phyloP scores from a whole-genome alignment of 2,113 vertebrate genomes.

The Zosterops borbonicus region DNA sequence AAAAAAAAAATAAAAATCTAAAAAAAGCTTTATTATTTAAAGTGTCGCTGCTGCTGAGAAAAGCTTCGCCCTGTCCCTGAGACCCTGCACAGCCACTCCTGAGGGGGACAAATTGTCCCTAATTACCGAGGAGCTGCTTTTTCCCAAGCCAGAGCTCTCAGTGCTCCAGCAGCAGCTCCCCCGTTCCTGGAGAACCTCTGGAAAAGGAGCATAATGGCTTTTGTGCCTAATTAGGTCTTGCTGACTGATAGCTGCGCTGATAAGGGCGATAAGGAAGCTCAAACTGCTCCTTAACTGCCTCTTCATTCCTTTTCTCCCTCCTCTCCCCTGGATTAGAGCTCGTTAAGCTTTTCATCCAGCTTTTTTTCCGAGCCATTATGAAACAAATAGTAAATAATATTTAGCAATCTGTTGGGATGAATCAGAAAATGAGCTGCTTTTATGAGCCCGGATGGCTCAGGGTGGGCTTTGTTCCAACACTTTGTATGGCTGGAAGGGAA shows the following conservation, averaged over 20 bases:
- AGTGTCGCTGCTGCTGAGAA: background rate
- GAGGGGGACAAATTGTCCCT: background rate
- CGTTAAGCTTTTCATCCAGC: slow-evolving; percentile 17
- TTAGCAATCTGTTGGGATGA: background rate
- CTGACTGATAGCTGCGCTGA: slow-evolving; percentile 50
- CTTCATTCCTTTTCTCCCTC: background rate
- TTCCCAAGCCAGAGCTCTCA: background rate
- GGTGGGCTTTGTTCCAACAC: background rate
- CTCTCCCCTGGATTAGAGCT: background rate
- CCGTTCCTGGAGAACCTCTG: background rate
- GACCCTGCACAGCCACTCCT: background rate
- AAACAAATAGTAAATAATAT: background rate
- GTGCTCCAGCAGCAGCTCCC: background rate
- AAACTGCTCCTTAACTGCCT: slow-evolving; percentile 39
- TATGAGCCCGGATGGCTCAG: background rate
- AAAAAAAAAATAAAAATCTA: too few species aligned
- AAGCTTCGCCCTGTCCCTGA: background rate
- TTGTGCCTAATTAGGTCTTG: slow-evolving; percentile 30
- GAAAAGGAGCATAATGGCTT: background rate
- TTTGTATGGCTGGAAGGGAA: background rate
- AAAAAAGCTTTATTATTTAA: too few species aligned
- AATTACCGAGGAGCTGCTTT: background rate
- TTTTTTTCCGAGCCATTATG: background rate
- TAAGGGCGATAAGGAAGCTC: slow-evolving; percentile 43
- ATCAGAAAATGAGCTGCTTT: slow-evolving; percentile 19